phyloP scores from a whole-genome alignment of 2,888 invertebrate species.

The Platycheirus rosarum region DNA sequence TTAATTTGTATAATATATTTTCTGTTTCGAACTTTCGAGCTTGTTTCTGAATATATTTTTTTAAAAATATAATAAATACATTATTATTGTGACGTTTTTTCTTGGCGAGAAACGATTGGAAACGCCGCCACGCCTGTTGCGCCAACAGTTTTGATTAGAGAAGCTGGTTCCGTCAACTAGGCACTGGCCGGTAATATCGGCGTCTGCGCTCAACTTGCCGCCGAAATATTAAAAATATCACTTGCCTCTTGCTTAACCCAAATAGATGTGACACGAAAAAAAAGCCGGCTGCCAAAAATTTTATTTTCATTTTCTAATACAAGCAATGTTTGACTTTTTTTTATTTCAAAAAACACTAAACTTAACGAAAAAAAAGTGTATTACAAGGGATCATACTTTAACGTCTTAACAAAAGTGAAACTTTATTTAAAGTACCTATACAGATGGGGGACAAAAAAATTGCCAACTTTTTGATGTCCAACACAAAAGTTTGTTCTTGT shows the following conservation, averaged over 20 bases:
- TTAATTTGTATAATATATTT: no score
- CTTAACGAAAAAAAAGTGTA: no score
- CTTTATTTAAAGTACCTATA: not conserved
- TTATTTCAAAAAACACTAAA: no score
- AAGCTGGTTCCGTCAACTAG: not conserved
- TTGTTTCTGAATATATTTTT: no score
- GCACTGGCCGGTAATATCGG: slow-evolving; percentile 28
- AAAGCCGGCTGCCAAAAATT: slow-evolving; percentile 9
- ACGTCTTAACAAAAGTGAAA: slow-evolving; percentile 28
- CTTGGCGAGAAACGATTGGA: no score
- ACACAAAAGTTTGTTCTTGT: slow-evolving; percentile 8
- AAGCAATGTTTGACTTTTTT: not conserved
- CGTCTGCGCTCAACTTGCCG: slow-evolving; percentile 49
- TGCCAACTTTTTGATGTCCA: slow-evolving; percentile 21
- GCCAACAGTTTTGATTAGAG: no score
- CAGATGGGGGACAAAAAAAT: not conserved
- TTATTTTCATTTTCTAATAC: slow-evolving; percentile 28
- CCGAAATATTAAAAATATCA: slow-evolving; percentile 48
- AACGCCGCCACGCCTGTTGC: no score
- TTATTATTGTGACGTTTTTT: no score
- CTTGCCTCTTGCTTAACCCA: slow-evolving; percentile 31
- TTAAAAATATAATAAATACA: no score
- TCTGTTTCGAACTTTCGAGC: no score
- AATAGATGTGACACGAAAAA: slow-evolving; percentile 49
- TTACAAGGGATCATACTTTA: slow-evolving; percentile 21